phyloP scores from a whole-genome alignment of 1,140 invertebrate genomes.

The Tribolium castaneum region DNA sequence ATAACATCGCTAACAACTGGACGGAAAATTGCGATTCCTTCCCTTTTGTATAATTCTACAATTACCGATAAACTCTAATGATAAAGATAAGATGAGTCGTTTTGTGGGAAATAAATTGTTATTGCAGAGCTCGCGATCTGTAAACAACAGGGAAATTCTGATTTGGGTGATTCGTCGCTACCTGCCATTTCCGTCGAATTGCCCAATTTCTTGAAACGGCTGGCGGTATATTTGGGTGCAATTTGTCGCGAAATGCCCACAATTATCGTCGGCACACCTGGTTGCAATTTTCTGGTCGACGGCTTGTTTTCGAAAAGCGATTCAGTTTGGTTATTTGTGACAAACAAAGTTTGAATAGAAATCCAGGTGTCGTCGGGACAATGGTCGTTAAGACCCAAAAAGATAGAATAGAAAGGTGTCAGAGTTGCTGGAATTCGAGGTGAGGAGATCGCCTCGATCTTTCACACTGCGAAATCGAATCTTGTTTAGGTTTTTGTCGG shows the following conservation, averaged over 20 bases:
- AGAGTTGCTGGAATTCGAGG: conserved; percentile 31
- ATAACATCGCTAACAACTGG: background rate
- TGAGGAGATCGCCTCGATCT: conserved; percentile 26
- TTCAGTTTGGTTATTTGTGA: conserved; percentile 34
- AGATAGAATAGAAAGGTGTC: conserved; percentile 24
- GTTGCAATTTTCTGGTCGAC: conserved; percentile 35
- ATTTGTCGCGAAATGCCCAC: conserved; percentile 41
- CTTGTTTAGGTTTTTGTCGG: conserved; percentile 29
- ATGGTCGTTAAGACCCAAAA: background rate
- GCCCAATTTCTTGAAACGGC: background rate
- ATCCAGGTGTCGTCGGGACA: conserved; percentile 28
- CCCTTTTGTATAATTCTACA: background rate
- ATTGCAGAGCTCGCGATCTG: background rate
- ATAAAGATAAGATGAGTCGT: background rate
- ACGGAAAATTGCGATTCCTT: background rate
- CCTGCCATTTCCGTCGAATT: background rate
- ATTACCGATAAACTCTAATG: background rate
- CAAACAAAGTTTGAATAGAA: conserved; percentile 39
- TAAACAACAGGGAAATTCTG: background rate
- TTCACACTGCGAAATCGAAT: conserved; percentile 30
- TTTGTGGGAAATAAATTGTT: background rate
- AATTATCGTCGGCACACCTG: conserved; percentile 35
- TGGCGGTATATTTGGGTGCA: conserved; percentile 25
- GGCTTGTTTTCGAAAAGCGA: conserved; percentile 34
- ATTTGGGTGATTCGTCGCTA: background rate